phyloP scores from a whole-genome alignment of 1,140 invertebrate genomes.

The Mya arenaria region DNA sequence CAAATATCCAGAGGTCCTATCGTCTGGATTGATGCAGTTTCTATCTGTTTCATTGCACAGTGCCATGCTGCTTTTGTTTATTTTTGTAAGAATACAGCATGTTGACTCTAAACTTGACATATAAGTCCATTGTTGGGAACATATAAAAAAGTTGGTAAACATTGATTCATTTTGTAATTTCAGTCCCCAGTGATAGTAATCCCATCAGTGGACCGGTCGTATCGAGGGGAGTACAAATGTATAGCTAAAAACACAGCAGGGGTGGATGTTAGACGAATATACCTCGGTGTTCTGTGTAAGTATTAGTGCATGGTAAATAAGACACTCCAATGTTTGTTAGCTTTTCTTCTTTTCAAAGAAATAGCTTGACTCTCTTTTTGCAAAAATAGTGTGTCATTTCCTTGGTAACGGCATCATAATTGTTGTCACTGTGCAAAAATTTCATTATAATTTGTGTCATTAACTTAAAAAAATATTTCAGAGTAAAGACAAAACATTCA shows the following conservation, averaged over 20 bases:
- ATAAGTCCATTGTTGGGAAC: no score
- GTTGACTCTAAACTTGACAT: not conserved
- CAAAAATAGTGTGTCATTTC: no score
- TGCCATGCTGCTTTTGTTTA: not conserved
- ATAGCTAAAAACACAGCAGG: conserved; percentile 35
- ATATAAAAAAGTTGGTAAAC: no score
- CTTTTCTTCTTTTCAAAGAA: no score
- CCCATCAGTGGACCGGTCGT: not conserved
- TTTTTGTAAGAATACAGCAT: not conserved
- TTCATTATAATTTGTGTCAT: no score
- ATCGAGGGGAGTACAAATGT: conserved; percentile 39
- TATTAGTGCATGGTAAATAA: not conserved
- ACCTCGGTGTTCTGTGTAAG: conserved; percentile 34
- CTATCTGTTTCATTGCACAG: not conserved
- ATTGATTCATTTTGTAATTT: conserved; percentile 2
- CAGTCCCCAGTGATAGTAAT: conserved; percentile 14
- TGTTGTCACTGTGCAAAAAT: no score
- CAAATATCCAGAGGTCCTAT: not conserved
- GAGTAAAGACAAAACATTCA: no score
- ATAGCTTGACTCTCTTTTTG: no score
- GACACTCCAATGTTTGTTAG: no score
- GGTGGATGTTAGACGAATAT: conserved; percentile 4
- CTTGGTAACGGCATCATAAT: no score
- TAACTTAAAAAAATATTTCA: no score
- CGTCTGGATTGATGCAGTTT: not conserved